phyloP scores from a whole-genome alignment of 2,888 invertebrate genomes.

The Venusia cambrica region DNA sequence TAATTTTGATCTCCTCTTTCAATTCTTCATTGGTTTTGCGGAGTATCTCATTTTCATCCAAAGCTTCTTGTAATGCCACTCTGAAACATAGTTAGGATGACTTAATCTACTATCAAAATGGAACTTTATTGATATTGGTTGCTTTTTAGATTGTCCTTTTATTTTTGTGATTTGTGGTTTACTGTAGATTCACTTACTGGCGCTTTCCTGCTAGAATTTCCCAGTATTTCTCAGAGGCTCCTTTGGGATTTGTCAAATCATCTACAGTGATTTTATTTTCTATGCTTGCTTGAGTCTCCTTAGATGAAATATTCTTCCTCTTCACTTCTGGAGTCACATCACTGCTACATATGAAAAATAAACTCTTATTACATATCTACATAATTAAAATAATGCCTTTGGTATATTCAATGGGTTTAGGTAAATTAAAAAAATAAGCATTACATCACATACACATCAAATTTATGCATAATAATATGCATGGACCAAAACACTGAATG shows the following conservation, averaged over 20 bases:
- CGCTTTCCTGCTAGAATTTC: constrained; percentile 87
- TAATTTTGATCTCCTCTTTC: constrained; percentile 84
- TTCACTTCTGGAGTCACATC: constrained; percentile 61
- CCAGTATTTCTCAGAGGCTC: constrained; percentile 89
- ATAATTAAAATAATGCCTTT: too few species aligned
- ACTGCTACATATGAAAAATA: constrained; percentile 12
- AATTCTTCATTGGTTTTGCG: constrained; percentile 71
- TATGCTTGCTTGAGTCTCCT: constrained; percentile 82
- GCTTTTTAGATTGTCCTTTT: too few species aligned
- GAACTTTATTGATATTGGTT: too few species aligned
- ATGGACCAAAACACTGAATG: too few species aligned
- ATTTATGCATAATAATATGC: too few species aligned
- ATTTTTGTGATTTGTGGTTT: too few species aligned
- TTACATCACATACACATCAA: too few species aligned
- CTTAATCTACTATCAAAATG: too few species aligned
- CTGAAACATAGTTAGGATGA: too few species aligned
- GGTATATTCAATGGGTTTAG: too few species aligned
- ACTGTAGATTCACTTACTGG: constrained; percentile 67
- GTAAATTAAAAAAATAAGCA: too few species aligned
- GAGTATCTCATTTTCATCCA: constrained; percentile 85
- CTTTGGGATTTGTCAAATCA: constrained; percentile 85
- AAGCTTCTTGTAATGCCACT: constrained; percentile 85
- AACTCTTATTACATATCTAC: too few species aligned
- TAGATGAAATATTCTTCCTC: constrained; percentile 76
- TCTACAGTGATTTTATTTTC: constrained; percentile 81